Evolutionary conservation across 1,140 invertebrate species (phyloP).

Genomic region (Drosophila willistoni): DNA sequence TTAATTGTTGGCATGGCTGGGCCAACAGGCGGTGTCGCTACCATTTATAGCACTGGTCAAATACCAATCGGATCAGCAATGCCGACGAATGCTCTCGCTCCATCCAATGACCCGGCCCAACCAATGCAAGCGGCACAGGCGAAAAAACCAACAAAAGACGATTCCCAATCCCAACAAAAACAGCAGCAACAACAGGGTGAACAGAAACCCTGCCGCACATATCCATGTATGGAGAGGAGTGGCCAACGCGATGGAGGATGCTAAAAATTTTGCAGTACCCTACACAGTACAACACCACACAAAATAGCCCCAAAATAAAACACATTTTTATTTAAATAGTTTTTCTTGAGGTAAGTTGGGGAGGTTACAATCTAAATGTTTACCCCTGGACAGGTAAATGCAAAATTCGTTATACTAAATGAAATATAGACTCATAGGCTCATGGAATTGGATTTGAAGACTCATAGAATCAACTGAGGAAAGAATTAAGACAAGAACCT

Average conservation of each 20-base stretch:
- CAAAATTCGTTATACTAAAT: too few species aligned
- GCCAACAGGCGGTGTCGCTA: slow-evolving; percentile 19
- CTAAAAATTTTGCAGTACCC: neutral
- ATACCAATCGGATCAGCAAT: neutral
- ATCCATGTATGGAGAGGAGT: slow-evolving; percentile 38
- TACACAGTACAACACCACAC: neutral
- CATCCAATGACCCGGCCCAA: neutral
- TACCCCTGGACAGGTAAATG: too few species aligned
- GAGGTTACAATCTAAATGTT: too few species aligned
- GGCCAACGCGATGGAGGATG: neutral
- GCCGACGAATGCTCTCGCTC: neutral
- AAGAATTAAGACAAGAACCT: too few species aligned
- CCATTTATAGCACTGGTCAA: slow-evolving; percentile 24
- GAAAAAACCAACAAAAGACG: neutral
- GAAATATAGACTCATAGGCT: too few species aligned
- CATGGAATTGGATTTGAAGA: too few species aligned
- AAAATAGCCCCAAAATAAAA: slow-evolving; percentile 3
- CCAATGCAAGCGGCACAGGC: neutral
- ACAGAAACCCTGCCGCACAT: slow-evolving; percentile 7
- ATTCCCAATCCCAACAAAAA: neutral
- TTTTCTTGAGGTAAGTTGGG: too few species aligned
- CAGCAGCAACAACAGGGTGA: neutral
- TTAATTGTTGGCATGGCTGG: slow-evolving; percentile 30
- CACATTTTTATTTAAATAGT: too few species aligned
- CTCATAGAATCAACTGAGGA: too few species aligned